These are phyloP conservation scores for Drosophila littoralis DNA, from an alignment of 1,140 invertebrate genomes.

Conservation along the genomic window DNA sequence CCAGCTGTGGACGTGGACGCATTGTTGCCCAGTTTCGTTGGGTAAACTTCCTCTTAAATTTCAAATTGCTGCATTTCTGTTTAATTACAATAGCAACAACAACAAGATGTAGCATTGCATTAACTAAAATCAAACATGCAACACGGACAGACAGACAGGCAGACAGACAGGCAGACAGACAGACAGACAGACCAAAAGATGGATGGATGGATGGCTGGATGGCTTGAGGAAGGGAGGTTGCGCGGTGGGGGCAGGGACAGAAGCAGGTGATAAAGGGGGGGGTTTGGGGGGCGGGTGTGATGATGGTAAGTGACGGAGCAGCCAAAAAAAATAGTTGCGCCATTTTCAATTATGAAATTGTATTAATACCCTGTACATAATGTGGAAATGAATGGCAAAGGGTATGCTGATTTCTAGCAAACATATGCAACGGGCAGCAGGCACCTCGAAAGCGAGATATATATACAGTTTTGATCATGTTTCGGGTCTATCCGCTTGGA, in stretches of 20 bases:
- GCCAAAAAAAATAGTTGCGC: conserved; percentile 67
- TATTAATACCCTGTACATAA: conserved; percentile 12
- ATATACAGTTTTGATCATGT: too few species aligned
- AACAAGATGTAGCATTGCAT: conserved; percentile 71
- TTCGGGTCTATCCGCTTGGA: too few species aligned
- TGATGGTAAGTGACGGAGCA: conserved; percentile 40
- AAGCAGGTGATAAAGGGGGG: too few species aligned
- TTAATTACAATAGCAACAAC: conserved; percentile 52
- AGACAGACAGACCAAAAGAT: conserved; percentile 33
- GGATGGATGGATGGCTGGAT: conserved; percentile 36
- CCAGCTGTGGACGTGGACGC: not conserved
- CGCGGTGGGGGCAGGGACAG: too few species aligned
- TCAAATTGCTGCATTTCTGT: conserved; percentile 31
- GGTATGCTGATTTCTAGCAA: not conserved
- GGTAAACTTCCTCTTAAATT: conserved; percentile 38
- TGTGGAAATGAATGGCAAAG: not conserved
- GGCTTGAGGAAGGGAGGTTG: conserved; percentile 26
- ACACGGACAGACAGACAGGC: conserved; percentile 52
- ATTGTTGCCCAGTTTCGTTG: conserved; percentile 23
- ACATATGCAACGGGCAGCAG: too few species aligned
- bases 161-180: conserved; percentile 28
- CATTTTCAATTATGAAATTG: conserved; percentile 81
- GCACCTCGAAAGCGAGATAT: too few species aligned
- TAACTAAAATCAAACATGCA: conserved; percentile 72
- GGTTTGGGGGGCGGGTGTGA: too few species aligned